These are phyloP conservation scores for Ecdyonurus torrentis DNA, from an alignment of 2,888 invertebrate species.

Conservation along the genomic window DNA sequence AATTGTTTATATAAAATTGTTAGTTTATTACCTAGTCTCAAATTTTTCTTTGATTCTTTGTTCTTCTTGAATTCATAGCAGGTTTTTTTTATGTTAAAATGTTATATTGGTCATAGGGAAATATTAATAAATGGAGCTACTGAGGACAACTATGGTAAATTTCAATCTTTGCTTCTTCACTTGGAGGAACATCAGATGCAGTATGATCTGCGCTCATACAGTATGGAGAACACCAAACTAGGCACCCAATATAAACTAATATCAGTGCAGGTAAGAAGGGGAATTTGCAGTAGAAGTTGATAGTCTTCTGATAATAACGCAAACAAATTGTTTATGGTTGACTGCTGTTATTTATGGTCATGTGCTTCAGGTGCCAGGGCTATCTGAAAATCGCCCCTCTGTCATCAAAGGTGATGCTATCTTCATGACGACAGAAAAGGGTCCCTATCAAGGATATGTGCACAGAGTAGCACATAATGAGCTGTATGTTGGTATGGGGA, in stretches of 20 bases:
- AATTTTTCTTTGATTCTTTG: no score
- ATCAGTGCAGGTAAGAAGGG: no score
- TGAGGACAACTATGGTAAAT: neutral
- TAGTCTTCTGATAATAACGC: no score
- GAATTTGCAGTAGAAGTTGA: no score
- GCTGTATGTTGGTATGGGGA: neutral
- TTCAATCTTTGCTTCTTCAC: neutral
- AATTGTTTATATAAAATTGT: neutral
- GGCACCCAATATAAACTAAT: no score
- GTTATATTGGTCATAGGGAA: no score
- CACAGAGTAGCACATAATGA: neutral
- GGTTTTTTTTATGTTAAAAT: no score
- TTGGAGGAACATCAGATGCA: neutral
- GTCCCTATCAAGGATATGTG: neutral
- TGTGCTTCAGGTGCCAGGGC: conserved; percentile 4
- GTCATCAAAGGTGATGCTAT: conserved; percentile 7
- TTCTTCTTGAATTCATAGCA: no score
- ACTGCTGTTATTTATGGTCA: neutral
- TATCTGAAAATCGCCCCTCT: conserved; percentile 9
- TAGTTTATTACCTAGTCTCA: no score
- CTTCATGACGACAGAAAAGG: neutral
- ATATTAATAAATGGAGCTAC: neutral
- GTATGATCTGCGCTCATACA: neutral
- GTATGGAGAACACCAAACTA: neutral
- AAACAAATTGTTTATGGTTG: no score